Percentiles rank a stretch among this genome's conserved stretches.
Evolutionary conservation across 2,797 vertebrate genomes (phyloP).

Genomic region (Tarsius wallacei): DNA sequence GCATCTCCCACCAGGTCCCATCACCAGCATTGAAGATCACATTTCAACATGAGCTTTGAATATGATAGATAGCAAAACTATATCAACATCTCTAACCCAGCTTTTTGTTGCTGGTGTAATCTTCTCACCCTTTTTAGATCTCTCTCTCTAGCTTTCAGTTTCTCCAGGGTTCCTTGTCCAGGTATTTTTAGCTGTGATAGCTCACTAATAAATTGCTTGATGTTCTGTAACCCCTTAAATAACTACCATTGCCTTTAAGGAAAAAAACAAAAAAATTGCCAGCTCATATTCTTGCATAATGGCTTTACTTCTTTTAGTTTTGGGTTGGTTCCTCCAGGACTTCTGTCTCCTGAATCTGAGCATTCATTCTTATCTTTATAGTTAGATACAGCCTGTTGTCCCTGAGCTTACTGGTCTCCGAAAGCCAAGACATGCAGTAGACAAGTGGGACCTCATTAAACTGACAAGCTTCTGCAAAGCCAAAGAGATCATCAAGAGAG

Average conservation of each 20-base stretch:
- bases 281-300: background rate
- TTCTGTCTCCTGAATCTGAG: background rate
- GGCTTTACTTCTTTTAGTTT: background rate
- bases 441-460: too few relatives aligned
- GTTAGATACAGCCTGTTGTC: background rate
- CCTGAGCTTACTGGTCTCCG: background rate
- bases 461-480: too few relatives aligned
- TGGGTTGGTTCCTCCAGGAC: background rate
- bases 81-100: background rate
- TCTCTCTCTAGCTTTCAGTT: background rate
- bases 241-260: constrained; percentile 20
- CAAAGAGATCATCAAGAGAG: too few relatives aligned
- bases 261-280: background rate
- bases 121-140: background rate
- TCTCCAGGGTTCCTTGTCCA: background rate
- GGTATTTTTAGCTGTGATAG: constrained; percentile 23
- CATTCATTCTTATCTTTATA: background rate
- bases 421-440: background rate
- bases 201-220: constrained; percentile 32
- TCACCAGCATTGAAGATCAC: too few relatives aligned
- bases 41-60: too few relatives aligned
- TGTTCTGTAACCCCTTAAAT: background rate
- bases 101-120: background rate
- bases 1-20: too few relatives aligned
- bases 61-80: too few relatives aligned